Evolutionary conservation across 1,140 invertebrate genomes (phyloP).

Genomic region (Tetramorium alpestre): DNA sequence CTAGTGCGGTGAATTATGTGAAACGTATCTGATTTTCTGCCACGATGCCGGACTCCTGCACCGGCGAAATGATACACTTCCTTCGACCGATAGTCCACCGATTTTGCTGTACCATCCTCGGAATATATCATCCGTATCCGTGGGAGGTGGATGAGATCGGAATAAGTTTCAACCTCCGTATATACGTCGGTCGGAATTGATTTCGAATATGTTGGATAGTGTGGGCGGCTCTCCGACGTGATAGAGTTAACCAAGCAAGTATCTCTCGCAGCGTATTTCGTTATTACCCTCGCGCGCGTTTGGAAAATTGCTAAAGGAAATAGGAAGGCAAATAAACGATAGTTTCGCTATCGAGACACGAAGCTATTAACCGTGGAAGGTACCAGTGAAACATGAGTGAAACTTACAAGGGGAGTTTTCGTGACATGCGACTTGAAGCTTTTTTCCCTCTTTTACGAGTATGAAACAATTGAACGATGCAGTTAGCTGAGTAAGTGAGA

Average conservation of each 20-base stretch:
- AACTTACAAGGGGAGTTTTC: background rate
- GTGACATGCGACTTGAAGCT: conserved; percentile 1
- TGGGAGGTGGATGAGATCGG: conserved; percentile 51
- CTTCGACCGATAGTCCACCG: conserved; percentile 55
- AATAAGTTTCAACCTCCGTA: conserved; percentile 45
- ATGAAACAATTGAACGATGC: background rate
- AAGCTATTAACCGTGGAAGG: conserved; percentile 11
- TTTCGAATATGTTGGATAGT: conserved; percentile 52
- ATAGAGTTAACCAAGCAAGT: conserved; percentile 51
- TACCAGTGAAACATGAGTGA: background rate
- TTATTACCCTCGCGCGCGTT: conserved; percentile 45
- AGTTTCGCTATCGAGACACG: conserved; percentile 16
- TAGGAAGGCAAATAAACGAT: conserved; percentile 44
- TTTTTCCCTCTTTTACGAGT: background rate
- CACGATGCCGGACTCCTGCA: conserved; percentile 22
- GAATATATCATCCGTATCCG: conserved; percentile 52
- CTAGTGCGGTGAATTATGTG: conserved; percentile 76
- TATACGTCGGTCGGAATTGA: conserved; percentile 43
- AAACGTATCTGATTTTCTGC: conserved; percentile 77
- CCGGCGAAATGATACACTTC: conserved; percentile 51
- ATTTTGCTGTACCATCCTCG: conserved; percentile 48
- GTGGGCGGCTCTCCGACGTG: conserved; percentile 29
- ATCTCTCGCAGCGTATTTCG: conserved; percentile 26
- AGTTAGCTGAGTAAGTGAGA: background rate
- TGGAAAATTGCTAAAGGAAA: conserved; percentile 42